Evolutionary conservation across 37 sponge, comb jelly and placozoan genomes (phyloP), one percentile per base, ranked within the genome.

Genomic region (Beroe forskalii): DNA sequence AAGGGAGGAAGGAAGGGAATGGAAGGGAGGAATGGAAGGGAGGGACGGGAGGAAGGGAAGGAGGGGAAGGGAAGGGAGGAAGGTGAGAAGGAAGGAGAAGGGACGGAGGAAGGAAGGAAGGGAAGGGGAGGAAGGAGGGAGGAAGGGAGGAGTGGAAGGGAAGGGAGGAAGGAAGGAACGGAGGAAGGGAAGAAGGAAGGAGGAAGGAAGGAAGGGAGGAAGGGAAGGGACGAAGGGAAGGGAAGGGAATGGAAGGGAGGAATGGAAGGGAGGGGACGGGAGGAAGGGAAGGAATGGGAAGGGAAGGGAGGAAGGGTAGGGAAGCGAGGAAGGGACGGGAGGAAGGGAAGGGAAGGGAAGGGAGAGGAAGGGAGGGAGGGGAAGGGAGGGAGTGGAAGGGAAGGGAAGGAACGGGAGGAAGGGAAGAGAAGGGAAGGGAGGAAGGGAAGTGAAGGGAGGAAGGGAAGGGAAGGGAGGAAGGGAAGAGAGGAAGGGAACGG

Each of bases 381-480:
- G 0, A 1, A 0, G 35, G 27, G 40, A 0, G 67, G 20, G 67
- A 6, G 28, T 14, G 28, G 67, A 8, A n/a, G 20, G 67, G 20
- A n/a, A 66, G 67, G 28, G 67, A 66, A n/a, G 28, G 67, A 66
- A 24, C 23, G 67, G 8, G 67, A 24, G 67, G 28, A 66, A 24
- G 20, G 20, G 17, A 17, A 55, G 60, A 55, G 17, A 17, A 55
- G 17, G 17, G 17, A 17, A 20, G 60, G 72, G 62, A 38, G 27
- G 41, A 31, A 39, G 75, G 90, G 40, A 25, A 32, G 20, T 44
- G 40, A 40, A 42, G 31, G 39, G 0, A 0, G 89, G 67, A 30
- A n/a, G n/a, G 92, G 90, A 66, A 23, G 67, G 36, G 75, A 60
- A 61, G 44, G 36, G 37, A 72, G 89, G 27, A 66, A 0, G 38